These are phyloP conservation scores for Sebastiscus tertius DNA, from an alignment of 2,797 vertebrate genomes.

Conservation along the genomic window DNA sequence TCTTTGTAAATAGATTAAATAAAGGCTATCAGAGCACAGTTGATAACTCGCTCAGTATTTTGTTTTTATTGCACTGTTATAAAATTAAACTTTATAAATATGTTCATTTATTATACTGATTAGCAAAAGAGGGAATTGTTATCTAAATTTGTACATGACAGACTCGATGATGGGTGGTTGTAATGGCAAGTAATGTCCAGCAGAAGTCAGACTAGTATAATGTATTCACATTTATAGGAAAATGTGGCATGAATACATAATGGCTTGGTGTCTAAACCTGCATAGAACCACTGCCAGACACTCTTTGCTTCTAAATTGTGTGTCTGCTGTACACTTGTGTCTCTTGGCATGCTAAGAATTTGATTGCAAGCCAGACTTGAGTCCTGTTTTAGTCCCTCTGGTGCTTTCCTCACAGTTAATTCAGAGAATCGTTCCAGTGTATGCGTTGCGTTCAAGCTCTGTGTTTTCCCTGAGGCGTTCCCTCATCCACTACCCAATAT, in stretches of 20 bases:
- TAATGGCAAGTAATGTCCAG: constrained; percentile 73
- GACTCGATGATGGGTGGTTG: constrained; percentile 23
- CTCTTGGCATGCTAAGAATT: constrained; percentile 27
- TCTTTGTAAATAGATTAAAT: constrained; percentile 84
- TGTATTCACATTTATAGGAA: constrained; percentile 24
- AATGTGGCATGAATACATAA: constrained; percentile 12
- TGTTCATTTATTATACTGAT: not conserved
- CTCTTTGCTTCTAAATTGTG: not conserved
- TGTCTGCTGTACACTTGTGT: constrained; percentile 13
- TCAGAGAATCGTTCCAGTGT: constrained; percentile 49
- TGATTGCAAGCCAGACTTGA: constrained; percentile 38
- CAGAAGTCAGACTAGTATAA: constrained; percentile 78
- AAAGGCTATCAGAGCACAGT: constrained; percentile 61
- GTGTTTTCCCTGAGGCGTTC: constrained; percentile 50
- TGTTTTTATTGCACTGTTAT: not conserved
- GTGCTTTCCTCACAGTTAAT: constrained; percentile 59
- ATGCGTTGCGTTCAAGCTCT: constrained; percentile 30
- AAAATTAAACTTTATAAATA: not conserved
- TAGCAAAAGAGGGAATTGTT: not conserved
- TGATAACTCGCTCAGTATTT: not conserved
- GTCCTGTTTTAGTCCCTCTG: constrained; percentile 44
- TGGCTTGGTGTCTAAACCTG: not conserved
- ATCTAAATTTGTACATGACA: not conserved
- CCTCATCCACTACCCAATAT: constrained; percentile 32
- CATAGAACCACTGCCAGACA: not conserved